Percentiles rank a stretch among this genome's conserved stretches.
Conservation (phyloP, 53 echinoderm and acorn worm species). For the Holothuria leucospilota region DNA sequence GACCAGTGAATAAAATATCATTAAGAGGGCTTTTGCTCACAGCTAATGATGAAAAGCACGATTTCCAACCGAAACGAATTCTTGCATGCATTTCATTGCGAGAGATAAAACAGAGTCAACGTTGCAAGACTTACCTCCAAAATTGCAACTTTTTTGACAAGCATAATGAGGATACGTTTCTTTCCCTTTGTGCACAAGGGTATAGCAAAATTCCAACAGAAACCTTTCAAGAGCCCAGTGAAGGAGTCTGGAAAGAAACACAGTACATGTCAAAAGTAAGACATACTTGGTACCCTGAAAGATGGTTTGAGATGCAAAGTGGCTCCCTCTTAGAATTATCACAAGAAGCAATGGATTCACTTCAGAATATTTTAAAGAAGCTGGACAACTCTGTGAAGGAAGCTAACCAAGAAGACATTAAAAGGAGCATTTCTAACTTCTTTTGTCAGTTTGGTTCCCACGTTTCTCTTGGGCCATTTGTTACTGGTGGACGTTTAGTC, state of each 20-base stretch:
- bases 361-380: neutral
- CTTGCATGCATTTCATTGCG: too few relatives aligned
- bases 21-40: too few relatives aligned
- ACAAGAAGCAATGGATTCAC: neutral
- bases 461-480: conserved; percentile 18
- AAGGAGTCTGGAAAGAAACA: too few relatives aligned
- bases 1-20: too few relatives aligned
- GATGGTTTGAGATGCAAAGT: neutral
- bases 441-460: conserved; percentile 10
- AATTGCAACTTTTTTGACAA: neutral
- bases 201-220: neutral
- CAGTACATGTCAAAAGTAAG: neutral
- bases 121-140: neutral
- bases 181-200: conserved; percentile 1
- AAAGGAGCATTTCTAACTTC: neutral
- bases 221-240: too few relatives aligned
- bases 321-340: neutral
- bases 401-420: neutral
- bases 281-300: neutral
- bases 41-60: too few relatives aligned
- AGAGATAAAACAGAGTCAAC: too few relatives aligned
- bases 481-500: neutral
- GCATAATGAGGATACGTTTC: neutral
- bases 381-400: neutral
- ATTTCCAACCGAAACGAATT: too few relatives aligned